Evolutionary conservation across 1,140 invertebrate species (phyloP).

Genomic region (Agrilus planipennis): DNA sequence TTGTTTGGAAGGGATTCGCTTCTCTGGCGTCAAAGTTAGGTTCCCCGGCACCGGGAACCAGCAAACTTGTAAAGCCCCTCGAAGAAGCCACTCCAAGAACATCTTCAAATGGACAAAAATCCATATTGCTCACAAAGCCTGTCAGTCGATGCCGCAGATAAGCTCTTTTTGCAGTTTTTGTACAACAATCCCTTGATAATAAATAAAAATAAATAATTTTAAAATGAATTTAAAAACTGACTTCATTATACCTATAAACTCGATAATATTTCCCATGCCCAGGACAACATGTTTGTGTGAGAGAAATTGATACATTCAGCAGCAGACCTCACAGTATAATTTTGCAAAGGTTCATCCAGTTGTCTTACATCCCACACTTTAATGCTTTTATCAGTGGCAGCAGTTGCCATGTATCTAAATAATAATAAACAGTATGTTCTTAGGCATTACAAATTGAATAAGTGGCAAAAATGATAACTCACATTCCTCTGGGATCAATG

Average conservation of each 20-base stretch:
- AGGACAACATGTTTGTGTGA: constrained; percentile 73
- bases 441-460: too few species aligned
- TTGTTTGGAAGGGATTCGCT: constrained; percentile 93
- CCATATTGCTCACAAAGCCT: constrained; percentile 53
- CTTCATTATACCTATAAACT: constrained; percentile 58
- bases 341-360: constrained; percentile 60
- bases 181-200: constrained; percentile 57
- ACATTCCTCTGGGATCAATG: constrained; percentile 75
- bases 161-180: constrained; percentile 35
- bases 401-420: constrained; percentile 79
- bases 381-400: constrained; percentile 63
- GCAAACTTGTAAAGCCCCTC: constrained; percentile 75
- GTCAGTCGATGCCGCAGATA: constrained; percentile 72
- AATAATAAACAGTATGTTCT: too few species aligned
- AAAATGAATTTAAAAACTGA: too few species aligned
- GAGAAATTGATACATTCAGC: constrained; percentile 76
- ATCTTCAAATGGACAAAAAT: constrained; percentile 97
- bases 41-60: constrained; percentile 90
- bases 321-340: constrained; percentile 53
- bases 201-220: too few species aligned
- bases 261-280: constrained; percentile 69
- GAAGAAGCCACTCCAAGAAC: constrained; percentile 81
- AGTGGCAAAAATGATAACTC: constrained; percentile 29
- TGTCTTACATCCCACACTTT: constrained; percentile 94
- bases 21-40: constrained; percentile 94